Evolutionary conservation across 2,797 vertebrate species (phyloP).

Genomic region (Gobio occitaniae): DNA sequence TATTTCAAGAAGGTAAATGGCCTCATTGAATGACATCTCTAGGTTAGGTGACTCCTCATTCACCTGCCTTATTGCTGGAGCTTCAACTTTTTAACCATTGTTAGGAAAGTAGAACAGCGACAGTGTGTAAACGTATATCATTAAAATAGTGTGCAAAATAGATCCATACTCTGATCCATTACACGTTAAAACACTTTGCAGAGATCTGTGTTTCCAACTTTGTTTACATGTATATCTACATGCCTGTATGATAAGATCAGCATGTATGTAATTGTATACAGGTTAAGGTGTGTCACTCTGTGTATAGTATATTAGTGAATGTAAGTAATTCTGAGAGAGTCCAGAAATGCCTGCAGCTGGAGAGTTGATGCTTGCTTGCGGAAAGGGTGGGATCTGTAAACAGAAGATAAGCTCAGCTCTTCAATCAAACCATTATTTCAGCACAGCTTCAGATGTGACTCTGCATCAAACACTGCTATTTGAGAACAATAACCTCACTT

Average conservation of each 20-base stretch:
- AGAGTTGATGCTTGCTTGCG: slow-evolving; percentile 61
- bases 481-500: slow-evolving; percentile 29
- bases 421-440: slow-evolving; percentile 56
- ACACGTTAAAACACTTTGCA: neutral
- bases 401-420: slow-evolving; percentile 70
- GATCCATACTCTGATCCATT: neutral
- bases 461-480: slow-evolving; percentile 23
- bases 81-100: neutral
- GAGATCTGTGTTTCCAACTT: neutral
- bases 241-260: neutral
- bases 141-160: neutral
- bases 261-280: neutral
- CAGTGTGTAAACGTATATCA: neutral
- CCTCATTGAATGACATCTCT: neutral
- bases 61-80: neutral
- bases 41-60: neutral
- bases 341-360: slow-evolving; percentile 8
- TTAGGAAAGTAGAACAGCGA: neutral
- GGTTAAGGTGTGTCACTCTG: neutral
- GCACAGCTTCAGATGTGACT: slow-evolving; percentile 44
- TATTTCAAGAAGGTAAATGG: neutral
- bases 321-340: neutral
- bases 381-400: slow-evolving; percentile 78
- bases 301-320: slow-evolving; percentile 10
- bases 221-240: neutral